Evolutionary conservation across 1,140 invertebrate genomes (phyloP), one percentile per base, ranked within the genome.

Genomic region (Heliconius himera): DNA sequence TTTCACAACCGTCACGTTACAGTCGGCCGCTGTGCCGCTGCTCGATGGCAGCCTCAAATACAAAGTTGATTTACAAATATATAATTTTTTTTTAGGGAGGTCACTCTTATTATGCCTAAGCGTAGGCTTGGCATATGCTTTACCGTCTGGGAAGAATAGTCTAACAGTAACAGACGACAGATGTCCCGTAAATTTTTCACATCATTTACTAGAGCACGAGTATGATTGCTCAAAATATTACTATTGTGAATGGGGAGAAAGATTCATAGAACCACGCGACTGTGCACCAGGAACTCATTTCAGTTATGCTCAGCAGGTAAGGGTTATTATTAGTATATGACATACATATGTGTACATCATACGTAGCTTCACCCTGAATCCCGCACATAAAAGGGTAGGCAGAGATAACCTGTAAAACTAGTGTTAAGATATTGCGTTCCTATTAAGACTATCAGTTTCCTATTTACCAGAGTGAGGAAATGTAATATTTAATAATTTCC

Each of bases 171-270:
- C 29, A 36, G 77, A 77, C 20, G 75, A 71, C 5, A 81, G 36
- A 11, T 89, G 88, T 74, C 87, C 87, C 0, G 9, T 78, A 0
- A 56, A 78, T 1, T 22, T 73, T 6, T 6, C 38, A 0, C 90
- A 94, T 29, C 89, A 94, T 18, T 78, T 94, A 0, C 74, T 94
- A 5, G 88, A 88, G 1, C 90, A 94, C 70, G 93, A 93, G 49
- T 87, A 82, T 8, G 89, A 93, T 70, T 93, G 91, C 77, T 88
- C 88, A 0, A 89, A 88, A 75, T 94, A 91, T 76, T 94, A 93
- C 83, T 90, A 89, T 77, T 94, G 91, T 76, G 88, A 92, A 33
- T 89, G 87, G 74, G 91, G 93, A 0, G 0, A 73, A 18, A 87
- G 83, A 75, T 82, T 79, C 8, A 73, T 82, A 0, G 70, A 70